Evolutionary conservation across 2,113 vertebrate genomes (phyloP).

Genomic region (Hemichromis elongatus): DNA sequence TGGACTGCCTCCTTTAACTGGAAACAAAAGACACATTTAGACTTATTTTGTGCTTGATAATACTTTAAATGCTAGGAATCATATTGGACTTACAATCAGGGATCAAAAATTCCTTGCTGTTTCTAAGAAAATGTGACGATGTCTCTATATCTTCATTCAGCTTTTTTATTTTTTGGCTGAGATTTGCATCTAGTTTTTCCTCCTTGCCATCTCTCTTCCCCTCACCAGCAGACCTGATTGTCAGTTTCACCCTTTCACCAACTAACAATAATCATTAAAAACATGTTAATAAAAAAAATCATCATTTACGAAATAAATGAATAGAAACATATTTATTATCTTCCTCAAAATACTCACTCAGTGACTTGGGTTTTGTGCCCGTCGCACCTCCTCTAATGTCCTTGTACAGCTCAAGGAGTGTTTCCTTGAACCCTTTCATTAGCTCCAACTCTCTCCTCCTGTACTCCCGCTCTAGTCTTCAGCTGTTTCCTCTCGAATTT

Average conservation of each 20-base stretch:
- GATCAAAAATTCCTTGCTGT: background rate
- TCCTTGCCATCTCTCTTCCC: conserved; percentile 8
- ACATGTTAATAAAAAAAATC: background rate
- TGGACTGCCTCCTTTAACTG: conserved; percentile 10
- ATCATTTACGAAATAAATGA: background rate
- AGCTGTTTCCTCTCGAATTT: background rate
- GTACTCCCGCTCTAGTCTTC: background rate
- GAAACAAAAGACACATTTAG: background rate
- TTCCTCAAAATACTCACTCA: conserved; percentile 19
- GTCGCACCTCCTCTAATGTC: background rate
- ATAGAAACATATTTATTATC: background rate
- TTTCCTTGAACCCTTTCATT: background rate
- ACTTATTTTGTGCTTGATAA: background rate
- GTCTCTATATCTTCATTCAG: background rate
- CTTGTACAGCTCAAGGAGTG: background rate
- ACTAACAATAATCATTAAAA: background rate
- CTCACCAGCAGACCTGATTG: background rate
- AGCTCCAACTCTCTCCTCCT: conserved; percentile 23
- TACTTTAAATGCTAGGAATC: background rate
- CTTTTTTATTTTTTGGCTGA: conserved; percentile 14
- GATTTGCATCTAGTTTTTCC: background rate
- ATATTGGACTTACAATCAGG: conserved; percentile 11
- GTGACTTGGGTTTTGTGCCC: background rate
- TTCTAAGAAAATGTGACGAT: background rate
- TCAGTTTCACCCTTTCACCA: background rate